These are phyloP conservation scores for Syngnathoides biaculeatus DNA, from an alignment of 2,113 vertebrate genomes.

Conservation along the genomic window DNA sequence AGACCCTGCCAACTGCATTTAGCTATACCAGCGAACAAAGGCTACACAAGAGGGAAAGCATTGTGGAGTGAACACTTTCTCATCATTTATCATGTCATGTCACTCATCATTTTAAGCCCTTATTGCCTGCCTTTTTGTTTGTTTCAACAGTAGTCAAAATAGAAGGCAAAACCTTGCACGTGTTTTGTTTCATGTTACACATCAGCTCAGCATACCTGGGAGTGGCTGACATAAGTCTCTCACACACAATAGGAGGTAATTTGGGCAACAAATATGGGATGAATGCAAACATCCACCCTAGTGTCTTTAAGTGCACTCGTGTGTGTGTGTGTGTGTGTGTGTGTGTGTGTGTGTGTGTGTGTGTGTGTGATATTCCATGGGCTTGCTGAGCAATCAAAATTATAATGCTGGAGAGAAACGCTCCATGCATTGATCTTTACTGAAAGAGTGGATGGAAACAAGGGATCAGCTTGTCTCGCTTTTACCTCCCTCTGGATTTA, in stretches of 20 bases:
- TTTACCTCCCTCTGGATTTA: constrained; percentile 6
- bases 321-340: neutral
- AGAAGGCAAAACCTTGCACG: constrained; percentile 1
- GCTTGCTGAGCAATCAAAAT: neutral
- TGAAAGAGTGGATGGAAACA: neutral
- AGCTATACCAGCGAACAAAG: neutral
- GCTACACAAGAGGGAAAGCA: neutral
- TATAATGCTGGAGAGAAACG: neutral
- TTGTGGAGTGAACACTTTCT: neutral
- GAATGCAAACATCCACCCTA: neutral
- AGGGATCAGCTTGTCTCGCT: neutral
- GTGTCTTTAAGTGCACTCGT: neutral
- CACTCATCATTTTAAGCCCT: neutral
- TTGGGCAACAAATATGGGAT: neutral
- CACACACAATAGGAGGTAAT: neutral
- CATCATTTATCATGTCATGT: no score
- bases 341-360: no score
- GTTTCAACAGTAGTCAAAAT: neutral
- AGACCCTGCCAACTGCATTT: neutral
- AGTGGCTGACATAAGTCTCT: neutral
- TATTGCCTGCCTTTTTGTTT: neutral
- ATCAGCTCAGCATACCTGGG: neutral
- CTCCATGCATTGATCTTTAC: neutral
- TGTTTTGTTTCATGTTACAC: constrained; percentile 1
- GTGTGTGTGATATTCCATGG: neutral